Evolutionary conservation across 2,888 invertebrate genomes (phyloP).

Genomic region (Drosophila pseudotalamancana): DNA sequence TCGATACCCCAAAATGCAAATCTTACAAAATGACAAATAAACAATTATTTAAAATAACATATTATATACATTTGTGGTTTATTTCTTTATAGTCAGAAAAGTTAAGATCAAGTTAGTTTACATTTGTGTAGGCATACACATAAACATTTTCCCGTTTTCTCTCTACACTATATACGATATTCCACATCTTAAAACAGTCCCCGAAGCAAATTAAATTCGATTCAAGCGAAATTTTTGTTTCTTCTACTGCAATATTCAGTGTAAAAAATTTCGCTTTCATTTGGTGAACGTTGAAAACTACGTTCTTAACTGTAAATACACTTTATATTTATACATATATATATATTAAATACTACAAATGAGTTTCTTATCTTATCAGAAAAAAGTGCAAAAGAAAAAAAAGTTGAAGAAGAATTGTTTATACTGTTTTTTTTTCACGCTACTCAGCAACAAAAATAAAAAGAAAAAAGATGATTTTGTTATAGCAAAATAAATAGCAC

Average conservation of each 20-base stretch:
- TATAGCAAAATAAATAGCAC: conserved; percentile 75
- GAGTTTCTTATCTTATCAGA: conserved; percentile 49
- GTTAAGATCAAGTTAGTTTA: no score
- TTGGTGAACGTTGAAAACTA: conserved; percentile 7
- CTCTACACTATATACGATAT: no score
- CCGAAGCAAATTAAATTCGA: neutral
- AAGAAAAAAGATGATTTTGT: conserved; percentile 17
- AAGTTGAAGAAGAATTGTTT: conserved; percentile 32
- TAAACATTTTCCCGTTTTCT: no score
- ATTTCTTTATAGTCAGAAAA: no score
- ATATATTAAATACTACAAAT: conserved; percentile 14
- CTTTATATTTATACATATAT: neutral
- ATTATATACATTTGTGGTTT: no score
- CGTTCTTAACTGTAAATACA: neutral
- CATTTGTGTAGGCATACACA: no score
- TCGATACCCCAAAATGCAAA: no score
- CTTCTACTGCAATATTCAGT: conserved; percentile 21
- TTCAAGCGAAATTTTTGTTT: neutral
- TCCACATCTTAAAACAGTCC: no score
- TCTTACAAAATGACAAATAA: no score
- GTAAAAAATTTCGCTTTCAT: conserved; percentile 46
- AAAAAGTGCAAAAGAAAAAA: conserved; percentile 48
- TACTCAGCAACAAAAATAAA: conserved; percentile 7
- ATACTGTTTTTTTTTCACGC: conserved; percentile 37
- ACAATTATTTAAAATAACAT: no score